Conservation (phyloP, 2,113 vertebrate species). For the Poicephalus gulielmi region DNA sequence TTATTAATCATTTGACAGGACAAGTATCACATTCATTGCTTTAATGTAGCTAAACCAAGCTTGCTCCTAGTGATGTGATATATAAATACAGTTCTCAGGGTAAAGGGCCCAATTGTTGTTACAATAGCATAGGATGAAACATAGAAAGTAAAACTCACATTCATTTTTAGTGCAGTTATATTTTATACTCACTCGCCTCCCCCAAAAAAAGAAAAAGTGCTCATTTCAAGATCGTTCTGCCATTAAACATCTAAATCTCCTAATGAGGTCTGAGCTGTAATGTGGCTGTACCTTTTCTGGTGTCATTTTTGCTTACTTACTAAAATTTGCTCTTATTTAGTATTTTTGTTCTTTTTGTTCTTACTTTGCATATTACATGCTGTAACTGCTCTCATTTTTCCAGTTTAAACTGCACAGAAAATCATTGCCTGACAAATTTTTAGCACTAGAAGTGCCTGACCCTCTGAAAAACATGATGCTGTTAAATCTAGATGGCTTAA, state of each 20-base stretch:
- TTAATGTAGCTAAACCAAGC: not conserved
- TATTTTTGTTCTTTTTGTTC: not conserved
- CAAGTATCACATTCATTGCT: not conserved
- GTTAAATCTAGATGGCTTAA: not conserved
- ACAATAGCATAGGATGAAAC: not conserved
- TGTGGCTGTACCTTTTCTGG: not conserved
- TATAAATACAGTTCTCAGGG: not conserved
- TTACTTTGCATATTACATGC: not conserved
- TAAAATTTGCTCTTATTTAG: not conserved
- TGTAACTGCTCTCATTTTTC: not conserved
- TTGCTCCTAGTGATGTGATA: not conserved
- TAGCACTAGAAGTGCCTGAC: not conserved
- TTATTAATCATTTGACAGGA: not conserved
- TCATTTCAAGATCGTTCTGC: not conserved
- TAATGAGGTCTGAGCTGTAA: not conserved
- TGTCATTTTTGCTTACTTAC: not conserved
- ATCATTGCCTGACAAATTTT: not conserved
- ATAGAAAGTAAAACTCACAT: not conserved
- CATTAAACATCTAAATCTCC: not conserved
- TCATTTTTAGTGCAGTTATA: not conserved
- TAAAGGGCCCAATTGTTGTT: not conserved
- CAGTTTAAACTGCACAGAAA: not conserved
- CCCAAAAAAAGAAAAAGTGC: not conserved
- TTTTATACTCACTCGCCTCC: not conserved
- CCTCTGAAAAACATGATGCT: not conserved